phyloP scores from a whole-genome alignment of 2,113 vertebrate species.

The Platichthys flesus region DNA sequence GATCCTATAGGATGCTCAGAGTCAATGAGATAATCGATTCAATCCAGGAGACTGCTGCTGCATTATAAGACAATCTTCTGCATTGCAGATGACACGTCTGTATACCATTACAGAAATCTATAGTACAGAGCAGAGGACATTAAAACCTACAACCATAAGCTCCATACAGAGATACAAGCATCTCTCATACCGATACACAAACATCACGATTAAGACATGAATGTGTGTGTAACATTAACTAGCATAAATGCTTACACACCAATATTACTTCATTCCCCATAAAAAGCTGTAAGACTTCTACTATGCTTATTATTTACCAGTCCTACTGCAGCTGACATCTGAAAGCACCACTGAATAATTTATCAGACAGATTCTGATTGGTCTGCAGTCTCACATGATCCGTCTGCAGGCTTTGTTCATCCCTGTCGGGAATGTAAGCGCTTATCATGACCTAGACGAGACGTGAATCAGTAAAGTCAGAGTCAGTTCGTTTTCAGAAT shows the following conservation, averaged over 20 bases:
- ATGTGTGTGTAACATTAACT: background rate
- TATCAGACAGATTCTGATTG: constrained; percentile 62
- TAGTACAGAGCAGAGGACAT: constrained; percentile 32
- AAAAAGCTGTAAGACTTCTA: constrained; percentile 22
- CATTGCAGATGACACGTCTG: constrained; percentile 73
- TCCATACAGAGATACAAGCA: background rate
- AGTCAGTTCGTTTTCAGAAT: constrained; percentile 23
- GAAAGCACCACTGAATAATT: constrained; percentile 75
- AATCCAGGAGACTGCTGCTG: constrained; percentile 66
- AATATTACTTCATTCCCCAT: constrained; percentile 9
- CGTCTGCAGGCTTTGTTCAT: constrained; percentile 21
- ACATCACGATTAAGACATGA: constrained; percentile 4
- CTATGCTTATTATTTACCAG: constrained; percentile 29
- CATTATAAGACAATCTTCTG: constrained; percentile 70
- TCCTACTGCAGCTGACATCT: constrained; percentile 58
- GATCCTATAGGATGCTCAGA: constrained; percentile 53
- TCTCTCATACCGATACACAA: constrained; percentile 23
- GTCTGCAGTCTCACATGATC: constrained; percentile 58
- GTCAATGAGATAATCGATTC: constrained; percentile 71
- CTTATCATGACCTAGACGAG: constrained; percentile 39
- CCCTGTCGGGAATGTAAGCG: constrained; percentile 18
- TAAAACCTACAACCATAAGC: constrained; percentile 6
- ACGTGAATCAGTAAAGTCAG: constrained; percentile 8
- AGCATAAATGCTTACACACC: background rate
- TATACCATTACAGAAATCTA: constrained; percentile 66